Conservation (phyloP, 2,797 vertebrate genomes). For the Scolopax rusticola region DNA sequence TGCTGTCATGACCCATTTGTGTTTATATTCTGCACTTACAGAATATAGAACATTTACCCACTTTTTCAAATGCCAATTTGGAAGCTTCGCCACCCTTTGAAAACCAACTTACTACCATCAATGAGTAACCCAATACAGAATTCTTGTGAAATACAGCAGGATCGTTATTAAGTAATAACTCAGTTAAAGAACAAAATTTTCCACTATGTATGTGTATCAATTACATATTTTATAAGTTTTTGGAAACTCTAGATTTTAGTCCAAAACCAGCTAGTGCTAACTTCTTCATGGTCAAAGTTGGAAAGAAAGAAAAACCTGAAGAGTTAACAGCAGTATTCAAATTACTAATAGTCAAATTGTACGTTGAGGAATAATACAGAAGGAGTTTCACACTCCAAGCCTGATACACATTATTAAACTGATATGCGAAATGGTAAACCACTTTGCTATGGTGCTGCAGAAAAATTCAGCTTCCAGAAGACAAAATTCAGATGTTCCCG, state of each 20-base stretch:
- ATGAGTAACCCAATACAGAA: background rate
- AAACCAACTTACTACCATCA: background rate
- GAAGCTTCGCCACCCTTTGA: background rate
- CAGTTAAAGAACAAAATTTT: background rate
- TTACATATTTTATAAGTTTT: background rate
- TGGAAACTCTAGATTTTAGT: background rate
- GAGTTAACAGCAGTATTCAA: background rate
- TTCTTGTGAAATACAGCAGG: background rate
- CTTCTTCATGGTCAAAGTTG: background rate
- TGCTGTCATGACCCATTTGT: background rate
- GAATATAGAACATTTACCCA: background rate
- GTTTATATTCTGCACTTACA: background rate
- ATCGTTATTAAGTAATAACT: background rate
- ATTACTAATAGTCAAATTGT: background rate
- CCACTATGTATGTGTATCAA: background rate
- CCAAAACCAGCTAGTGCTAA: background rate
- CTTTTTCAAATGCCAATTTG: background rate
- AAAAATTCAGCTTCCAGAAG: background rate
- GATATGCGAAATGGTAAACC: background rate
- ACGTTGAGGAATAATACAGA: background rate
- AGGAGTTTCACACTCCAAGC: background rate
- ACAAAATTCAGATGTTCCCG: background rate
- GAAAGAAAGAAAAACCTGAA: background rate
- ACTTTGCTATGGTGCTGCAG: background rate
- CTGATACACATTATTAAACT: background rate